A percentile compares a stretch with the other conserved stretches of the same genome.
Conservation (phyloP, 1,140 invertebrate genomes). For the Contarinia nasturtii region DNA sequence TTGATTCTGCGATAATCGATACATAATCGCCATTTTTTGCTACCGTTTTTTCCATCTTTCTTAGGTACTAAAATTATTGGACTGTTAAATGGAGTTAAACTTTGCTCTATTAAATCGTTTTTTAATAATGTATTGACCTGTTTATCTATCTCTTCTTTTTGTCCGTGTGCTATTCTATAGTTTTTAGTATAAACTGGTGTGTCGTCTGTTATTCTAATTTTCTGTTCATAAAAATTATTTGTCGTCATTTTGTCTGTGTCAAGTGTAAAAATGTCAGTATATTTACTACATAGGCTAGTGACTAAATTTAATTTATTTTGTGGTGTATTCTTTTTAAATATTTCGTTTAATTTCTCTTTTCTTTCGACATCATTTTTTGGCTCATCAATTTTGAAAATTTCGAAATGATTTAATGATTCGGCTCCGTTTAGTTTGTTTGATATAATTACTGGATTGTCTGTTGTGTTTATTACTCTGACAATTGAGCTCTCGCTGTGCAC, state of each 20-base stretch:
- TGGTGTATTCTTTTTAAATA: background rate
- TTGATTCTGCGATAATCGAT: slow-evolving; percentile 21
- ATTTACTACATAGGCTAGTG: background rate
- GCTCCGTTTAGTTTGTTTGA: background rate
- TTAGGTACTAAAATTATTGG: slow-evolving; percentile 1
- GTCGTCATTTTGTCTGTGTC: background rate
- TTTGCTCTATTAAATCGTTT: background rate
- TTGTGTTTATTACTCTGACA: slow-evolving; percentile 2
- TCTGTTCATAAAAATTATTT: background rate
- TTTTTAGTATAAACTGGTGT: background rate
- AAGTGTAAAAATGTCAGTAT: slow-evolving; percentile 1
- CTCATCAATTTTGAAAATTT: background rate
- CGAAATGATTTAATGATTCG: background rate
- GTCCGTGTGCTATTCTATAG: background rate
- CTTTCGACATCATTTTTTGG: background rate
- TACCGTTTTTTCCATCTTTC: slow-evolving; percentile 9
- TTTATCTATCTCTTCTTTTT: slow-evolving; percentile 1
- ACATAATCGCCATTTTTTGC: slow-evolving; percentile 17
- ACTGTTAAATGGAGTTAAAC: background rate
- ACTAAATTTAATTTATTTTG: background rate
- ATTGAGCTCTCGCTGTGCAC: background rate
- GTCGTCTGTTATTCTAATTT: background rate
- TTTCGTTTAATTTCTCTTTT: background rate
- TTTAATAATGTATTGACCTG: slow-evolving; percentile 1
- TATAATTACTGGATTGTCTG: background rate